These are phyloP conservation scores for Punctoribates punctum DNA, from an alignment of 2,888 invertebrate species.

Conservation along the genomic window DNA sequence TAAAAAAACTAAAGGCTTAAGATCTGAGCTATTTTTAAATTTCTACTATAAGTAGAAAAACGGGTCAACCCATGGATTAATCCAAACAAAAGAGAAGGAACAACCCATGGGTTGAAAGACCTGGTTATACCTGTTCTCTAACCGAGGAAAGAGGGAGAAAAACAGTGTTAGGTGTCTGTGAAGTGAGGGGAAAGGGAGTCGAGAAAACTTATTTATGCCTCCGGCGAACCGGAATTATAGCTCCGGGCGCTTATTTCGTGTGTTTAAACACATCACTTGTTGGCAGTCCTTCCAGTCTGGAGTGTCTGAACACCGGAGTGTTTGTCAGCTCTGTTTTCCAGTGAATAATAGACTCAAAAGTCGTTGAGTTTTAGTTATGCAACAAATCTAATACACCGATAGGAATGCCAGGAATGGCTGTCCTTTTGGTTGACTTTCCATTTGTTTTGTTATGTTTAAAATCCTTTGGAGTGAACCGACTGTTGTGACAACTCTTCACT, in stretches of 20 bases:
- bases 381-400: not conserved
- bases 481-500: too few species aligned
- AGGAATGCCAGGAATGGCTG: not conserved
- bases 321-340: not conserved
- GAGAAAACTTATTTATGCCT: not conserved
- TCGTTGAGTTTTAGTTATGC: conserved; percentile 6
- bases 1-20: too few species aligned
- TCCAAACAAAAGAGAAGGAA: not conserved
- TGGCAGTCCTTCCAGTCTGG: not conserved
- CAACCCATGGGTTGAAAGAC: not conserved
- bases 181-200: not conserved
- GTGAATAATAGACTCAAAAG: not conserved
- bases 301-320: not conserved
- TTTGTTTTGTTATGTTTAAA: too few species aligned
- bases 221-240: conserved; percentile 27
- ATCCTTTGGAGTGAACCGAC: too few species aligned
- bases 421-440: too few species aligned
- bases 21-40: not conserved
- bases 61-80: too few species aligned
- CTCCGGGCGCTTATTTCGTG: not conserved
- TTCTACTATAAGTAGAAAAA: too few species aligned
- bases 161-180: not conserved
- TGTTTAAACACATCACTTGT: not conserved
- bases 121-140: not conserved
- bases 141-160: not conserved